Evolutionary conservation across 2,888 invertebrate species (phyloP), one percentile per base, ranked within the genome.

Genomic region (Hemaris fuciformis): DNA sequence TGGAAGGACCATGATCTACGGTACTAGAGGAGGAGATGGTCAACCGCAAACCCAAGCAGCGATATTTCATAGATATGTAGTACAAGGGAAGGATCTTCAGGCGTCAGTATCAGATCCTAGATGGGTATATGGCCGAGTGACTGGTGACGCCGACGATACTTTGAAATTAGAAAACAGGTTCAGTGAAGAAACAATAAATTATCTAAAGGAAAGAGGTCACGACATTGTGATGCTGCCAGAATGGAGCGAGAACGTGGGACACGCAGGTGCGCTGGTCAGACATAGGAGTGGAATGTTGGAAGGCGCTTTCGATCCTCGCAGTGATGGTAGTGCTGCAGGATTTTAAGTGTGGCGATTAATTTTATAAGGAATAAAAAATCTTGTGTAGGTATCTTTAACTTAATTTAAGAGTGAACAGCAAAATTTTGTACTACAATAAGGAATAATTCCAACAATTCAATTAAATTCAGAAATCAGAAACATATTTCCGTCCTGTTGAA

Each of bases 21-120:
- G 91, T 1, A 89, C 89, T 8, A 79, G 83, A 65, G 91, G 91
- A 22, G 91, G 91, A 6, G 90, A 91, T 67, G 91, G 90, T 0
- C 91, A 91, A 62, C 74, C 89, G 4, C 91, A 91, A 71, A 89
- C 85, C 3, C 91, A 91, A 75, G 84, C 91, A 22, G 85, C 88
- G 0, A 79, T 91, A n/a, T 91, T 91, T 61, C 89, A 91, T 59
- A 80, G 89, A 74, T 90, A 91, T 58, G 88, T 81, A 1, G 76
- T 91, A 8, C 90, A 91, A 71, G 80, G 80, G 5, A 60, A 75
- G 15, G 78, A 76, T 10, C 78, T 91, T 56, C 90, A 91, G 67
- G 66, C 70, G 23, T 71, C 87, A 31, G 65, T 91, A 4, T 81
- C 83, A 3, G 72, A 77, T 20, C 89, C 91, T 1, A 82, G 91